Base-by-base conservation (phyloP, 2,888 invertebrate species). In the Lochmaea crataegi region DNA sequence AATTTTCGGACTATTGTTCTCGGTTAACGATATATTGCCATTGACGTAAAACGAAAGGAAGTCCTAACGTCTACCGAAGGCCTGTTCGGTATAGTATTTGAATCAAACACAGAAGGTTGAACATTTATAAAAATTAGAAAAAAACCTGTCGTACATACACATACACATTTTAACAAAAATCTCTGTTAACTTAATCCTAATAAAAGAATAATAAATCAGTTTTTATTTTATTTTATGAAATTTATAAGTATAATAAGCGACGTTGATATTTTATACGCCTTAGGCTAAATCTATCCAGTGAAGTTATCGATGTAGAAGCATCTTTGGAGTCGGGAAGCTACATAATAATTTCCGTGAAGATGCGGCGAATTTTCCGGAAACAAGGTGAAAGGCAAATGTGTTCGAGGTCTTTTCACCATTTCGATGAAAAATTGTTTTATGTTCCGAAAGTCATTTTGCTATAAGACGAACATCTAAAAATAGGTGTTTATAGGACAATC, bases 361-460 rank as follows among this genome's bases (percentile, higher is more conserved):
- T 32, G 26, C 58, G 58, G 32, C 32, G 58, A 58, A 58, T 32
- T 58, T n/a, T 58, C n/a, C 12, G 26, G 58, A 58, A 58, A 32
- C 58, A 32, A 58, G 32, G 16, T 58, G 58, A 58, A 58, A 58
- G 58, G 58, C 58, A 58, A 58, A 58, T 58, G 58, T 58, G 57
- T 57, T 42, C 45, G 26, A 38, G n/a, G 32, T 53, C 61, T 32
- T 45, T 68, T 38, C 63, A 63, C 16, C 14, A 18, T 38, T 10
- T n/a, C 68, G 63, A 68, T 68, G 68, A 68, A 68, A 68, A 68
- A 68, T 68, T 61, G 61, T 68, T 68, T 61, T 63, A 45, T 61
- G 60, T 48, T 18, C 68, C 41, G 68, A 68, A 68, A 68, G 68
- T 61, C 32, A 61, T 68, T 48, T 68, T 68, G 61, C 48, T 60